These are phyloP conservation scores for Varecia variegata DNA, from an alignment of 2,797 vertebrate species.

Conservation along the genomic window DNA sequence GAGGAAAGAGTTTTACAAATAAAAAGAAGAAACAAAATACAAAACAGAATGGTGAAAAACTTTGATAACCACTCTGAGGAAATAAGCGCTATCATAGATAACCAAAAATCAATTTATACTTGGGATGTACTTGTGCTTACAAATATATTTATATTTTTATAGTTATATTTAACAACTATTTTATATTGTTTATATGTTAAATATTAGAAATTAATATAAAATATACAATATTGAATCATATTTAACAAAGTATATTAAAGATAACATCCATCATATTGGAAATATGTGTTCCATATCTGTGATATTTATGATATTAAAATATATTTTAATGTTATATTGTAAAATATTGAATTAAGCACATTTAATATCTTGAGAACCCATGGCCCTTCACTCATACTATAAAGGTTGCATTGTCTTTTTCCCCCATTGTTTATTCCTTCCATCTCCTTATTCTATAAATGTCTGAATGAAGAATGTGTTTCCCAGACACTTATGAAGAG, in stretches of 20 bases:
- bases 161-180: neutral
- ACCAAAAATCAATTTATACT: neutral
- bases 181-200: neutral
- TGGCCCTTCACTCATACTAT: neutral
- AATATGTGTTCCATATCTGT: neutral
- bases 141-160: neutral
- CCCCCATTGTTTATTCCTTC: neutral
- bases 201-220: neutral
- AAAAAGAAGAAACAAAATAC: conserved; percentile 10
- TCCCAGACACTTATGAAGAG: conserved; percentile 19
- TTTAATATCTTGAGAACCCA: neutral
- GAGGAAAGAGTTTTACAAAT: neutral
- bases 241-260: neutral
- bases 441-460: neutral
- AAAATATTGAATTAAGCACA: neutral
- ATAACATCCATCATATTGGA: neutral
- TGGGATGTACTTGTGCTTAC: neutral
- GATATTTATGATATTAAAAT: neutral
- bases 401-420: neutral
- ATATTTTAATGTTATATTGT: neutral
- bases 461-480: neutral
- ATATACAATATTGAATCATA: neutral
- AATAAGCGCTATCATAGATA: neutral
- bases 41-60: neutral
- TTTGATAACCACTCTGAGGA: neutral